A percentile compares a stretch with the other conserved stretches of the same genome.
phyloP scores from a whole-genome alignment of 2,888 invertebrate genomes.

The Ophioninae sp. region DNA sequence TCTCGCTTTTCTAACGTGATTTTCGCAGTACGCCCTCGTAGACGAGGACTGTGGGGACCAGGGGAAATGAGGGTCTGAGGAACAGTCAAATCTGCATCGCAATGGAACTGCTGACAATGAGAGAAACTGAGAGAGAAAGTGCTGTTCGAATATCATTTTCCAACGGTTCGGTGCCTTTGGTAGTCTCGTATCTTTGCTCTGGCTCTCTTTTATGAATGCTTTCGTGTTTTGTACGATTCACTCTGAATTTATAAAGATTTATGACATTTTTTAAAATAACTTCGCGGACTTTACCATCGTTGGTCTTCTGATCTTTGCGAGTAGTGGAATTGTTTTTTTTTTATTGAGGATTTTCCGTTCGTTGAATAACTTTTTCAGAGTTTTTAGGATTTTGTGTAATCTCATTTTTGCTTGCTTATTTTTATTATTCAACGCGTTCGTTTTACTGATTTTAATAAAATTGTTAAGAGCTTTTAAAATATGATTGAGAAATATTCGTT shows the following conservation, averaged over 20 bases:
- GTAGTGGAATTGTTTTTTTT: background rate
- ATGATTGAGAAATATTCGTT: too few species aligned
- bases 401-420: background rate
- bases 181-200: slow-evolving; percentile 2
- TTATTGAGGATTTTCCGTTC: too few species aligned
- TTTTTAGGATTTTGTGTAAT: background rate
- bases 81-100: slow-evolving; percentile 35
- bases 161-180: slow-evolving; percentile 47
- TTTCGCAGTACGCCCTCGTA: background rate
- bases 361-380: too few species aligned
- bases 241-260: background rate
- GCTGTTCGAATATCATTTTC: slow-evolving; percentile 76
- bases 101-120: slow-evolving; percentile 35
- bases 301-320: background rate
- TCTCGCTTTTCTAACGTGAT: slow-evolving; percentile 46
- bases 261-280: background rate
- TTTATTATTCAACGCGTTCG: too few species aligned
- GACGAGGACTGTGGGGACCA: background rate
- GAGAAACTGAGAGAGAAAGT: background rate
- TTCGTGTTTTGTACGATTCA: background rate
- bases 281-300: too few species aligned
- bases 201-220: background rate
- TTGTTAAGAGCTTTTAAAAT: too few species aligned
- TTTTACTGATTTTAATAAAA: too few species aligned
- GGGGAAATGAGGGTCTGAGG: slow-evolving; percentile 38